Percentiles rank a stretch among this genome's conserved stretches.
Conservation (phyloP, 1,140 invertebrate genomes). For the Drosophila asahinai region DNA sequence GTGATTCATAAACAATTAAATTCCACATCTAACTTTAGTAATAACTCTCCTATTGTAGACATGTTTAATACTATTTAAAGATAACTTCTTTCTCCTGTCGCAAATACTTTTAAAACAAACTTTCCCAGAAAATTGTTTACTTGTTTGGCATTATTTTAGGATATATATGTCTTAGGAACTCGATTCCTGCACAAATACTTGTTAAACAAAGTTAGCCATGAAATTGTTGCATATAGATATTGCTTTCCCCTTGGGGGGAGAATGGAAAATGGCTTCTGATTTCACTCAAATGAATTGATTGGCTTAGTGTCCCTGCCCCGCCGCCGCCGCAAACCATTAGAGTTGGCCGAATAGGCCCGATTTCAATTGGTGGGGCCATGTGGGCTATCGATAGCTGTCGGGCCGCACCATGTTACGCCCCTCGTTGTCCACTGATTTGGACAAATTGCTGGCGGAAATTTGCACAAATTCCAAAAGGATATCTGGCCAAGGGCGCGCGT, state of each 20-base stretch:
- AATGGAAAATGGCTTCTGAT: constrained; percentile 1
- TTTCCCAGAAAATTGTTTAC: not conserved
- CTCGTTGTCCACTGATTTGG: constrained; percentile 54
- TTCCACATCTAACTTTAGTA: not conserved
- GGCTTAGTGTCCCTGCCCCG: not conserved
- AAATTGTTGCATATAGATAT: constrained; percentile 1
- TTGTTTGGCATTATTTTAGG: constrained; percentile 11
- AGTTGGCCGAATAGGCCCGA: constrained; percentile 9
- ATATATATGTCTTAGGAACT: not conserved
- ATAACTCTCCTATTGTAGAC: not conserved
- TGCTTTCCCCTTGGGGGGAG: not conserved
- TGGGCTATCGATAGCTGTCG: constrained; percentile 42
- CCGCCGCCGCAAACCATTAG: constrained; percentile 30
- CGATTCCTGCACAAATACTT: constrained; percentile 4
- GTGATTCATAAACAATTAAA: not conserved
- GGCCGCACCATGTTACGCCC: constrained; percentile 28
- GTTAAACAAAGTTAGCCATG: constrained; percentile 13
- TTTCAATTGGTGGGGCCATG: constrained; percentile 44
- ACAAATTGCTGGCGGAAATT: constrained; percentile 69
- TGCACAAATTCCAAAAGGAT: constrained; percentile 60
- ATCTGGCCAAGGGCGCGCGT: constrained; percentile 23
- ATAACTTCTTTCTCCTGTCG: not conserved
- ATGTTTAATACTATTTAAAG: not conserved
- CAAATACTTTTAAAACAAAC: not conserved
- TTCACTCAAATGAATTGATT: constrained; percentile 14